phyloP scores from a whole-genome alignment of 2,888 invertebrate species.

The Deilephila elpenor region DNA sequence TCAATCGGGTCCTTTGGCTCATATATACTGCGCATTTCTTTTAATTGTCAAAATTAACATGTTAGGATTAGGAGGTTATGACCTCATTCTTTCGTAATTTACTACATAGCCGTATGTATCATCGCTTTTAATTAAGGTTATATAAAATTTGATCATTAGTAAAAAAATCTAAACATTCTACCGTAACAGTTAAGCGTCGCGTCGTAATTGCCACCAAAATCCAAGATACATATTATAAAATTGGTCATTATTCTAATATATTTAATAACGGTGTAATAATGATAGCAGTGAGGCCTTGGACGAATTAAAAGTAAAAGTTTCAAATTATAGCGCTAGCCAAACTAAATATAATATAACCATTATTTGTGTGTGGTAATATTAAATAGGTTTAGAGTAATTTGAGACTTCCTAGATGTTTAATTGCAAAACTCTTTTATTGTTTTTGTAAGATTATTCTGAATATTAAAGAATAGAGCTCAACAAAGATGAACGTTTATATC shows the following conservation, averaged over 20 bases:
- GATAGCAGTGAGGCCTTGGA: slow-evolving; percentile 5
- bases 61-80: no score
- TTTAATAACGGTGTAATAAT: slow-evolving; percentile 14
- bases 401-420: neutral
- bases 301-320: slow-evolving; percentile 22
- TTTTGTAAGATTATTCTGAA: no score
- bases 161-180: neutral
- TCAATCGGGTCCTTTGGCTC: no score
- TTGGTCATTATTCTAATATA: slow-evolving; percentile 3
- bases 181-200: neutral
- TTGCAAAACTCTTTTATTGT: no score
- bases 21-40: no score
- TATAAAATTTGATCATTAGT: neutral
- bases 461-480: no score
- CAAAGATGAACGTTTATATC: no score
- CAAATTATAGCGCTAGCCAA: neutral
- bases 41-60: no score
- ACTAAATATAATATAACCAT: neutral
- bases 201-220: neutral
- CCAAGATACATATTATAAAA: slow-evolving; percentile 1
- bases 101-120: no score
- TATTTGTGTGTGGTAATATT: neutral
- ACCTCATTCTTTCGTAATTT: no score
- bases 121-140: neutral
- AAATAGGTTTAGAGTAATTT: neutral